These are phyloP conservation scores for Watsonalla cultraria DNA, from an alignment of 2,888 invertebrate species.

Conservation along the genomic window DNA sequence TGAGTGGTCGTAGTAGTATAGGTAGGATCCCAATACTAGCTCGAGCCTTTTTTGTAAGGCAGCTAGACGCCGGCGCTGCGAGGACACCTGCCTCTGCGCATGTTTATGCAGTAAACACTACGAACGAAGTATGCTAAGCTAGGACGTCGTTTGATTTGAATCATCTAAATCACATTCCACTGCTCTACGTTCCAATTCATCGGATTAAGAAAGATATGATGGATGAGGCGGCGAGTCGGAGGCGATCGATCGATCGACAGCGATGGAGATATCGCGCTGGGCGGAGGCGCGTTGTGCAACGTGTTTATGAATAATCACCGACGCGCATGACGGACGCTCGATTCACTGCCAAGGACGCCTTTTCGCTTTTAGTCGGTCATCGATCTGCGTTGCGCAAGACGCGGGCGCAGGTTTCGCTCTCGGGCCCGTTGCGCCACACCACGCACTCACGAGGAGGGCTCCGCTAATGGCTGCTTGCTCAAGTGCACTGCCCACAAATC, in stretches of 20 bases:
- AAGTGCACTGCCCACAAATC: conserved; percentile 44
- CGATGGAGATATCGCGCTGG: conserved; percentile 30
- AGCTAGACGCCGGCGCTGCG: conserved; percentile 42
- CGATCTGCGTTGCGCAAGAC: conserved; percentile 45
- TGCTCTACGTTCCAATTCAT: conserved; percentile 22
- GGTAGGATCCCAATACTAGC: conserved; percentile 18
- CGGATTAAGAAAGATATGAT: conserved; percentile 37
- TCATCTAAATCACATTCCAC: conserved; percentile 41
- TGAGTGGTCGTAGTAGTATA: background rate
- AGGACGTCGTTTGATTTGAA: conserved; percentile 27
- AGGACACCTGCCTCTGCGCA: conserved; percentile 40
- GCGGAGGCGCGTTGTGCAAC: conserved; percentile 43
- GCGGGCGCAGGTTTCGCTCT: conserved; percentile 35
- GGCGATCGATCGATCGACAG: conserved; percentile 38
- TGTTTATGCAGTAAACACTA: conserved; percentile 34
- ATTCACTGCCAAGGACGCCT: conserved; percentile 65
- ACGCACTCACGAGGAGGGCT: conserved; percentile 29
- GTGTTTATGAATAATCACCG: conserved; percentile 54
- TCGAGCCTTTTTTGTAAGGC: conserved; percentile 47
- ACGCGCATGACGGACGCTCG: conserved; percentile 47
- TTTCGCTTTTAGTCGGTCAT: conserved; percentile 59
- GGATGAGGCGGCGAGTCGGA: conserved; percentile 28
- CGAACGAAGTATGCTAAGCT: conserved; percentile 19
- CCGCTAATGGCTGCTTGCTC: conserved; percentile 43
- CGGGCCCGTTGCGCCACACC: conserved; percentile 37